Percentiles rank a stretch among this genome's conserved stretches.
These are phyloP conservation scores for Drosophila pandora DNA, from an alignment of 1,140 invertebrate species.

Conservation along the genomic window DNA sequence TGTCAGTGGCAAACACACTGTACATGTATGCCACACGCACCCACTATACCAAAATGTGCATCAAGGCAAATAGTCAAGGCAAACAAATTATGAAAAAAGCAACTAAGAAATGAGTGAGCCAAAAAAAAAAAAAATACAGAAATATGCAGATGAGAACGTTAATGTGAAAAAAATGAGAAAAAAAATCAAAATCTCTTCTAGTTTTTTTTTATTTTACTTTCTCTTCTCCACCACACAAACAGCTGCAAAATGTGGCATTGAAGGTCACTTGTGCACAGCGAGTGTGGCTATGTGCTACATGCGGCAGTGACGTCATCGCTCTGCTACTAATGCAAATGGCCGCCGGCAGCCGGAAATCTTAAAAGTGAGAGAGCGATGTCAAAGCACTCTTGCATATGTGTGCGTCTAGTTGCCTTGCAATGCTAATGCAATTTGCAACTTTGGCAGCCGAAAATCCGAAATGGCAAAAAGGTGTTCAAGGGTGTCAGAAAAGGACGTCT, in stretches of 20 bases:
- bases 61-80: slow-evolving; percentile 66
- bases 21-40: slow-evolving; percentile 26
- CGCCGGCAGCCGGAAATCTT: slow-evolving; percentile 21
- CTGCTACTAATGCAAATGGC: slow-evolving; percentile 56
- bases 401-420: slow-evolving; percentile 12
- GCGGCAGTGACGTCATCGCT: slow-evolving; percentile 49
- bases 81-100: slow-evolving; percentile 62
- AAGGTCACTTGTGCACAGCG: slow-evolving; percentile 31
- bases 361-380: slow-evolving; percentile 21
- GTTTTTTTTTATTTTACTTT: not conserved
- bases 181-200: slow-evolving; percentile 18
- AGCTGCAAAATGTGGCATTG: slow-evolving; percentile 25
- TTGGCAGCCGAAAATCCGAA: slow-evolving; percentile 12
- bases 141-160: slow-evolving; percentile 58
- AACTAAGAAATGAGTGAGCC: slow-evolving; percentile 63
- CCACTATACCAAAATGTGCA: slow-evolving; percentile 57
- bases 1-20: slow-evolving; percentile 52
- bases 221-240: not conserved
- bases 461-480: slow-evolving; percentile 11
- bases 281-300: slow-evolving; percentile 19
- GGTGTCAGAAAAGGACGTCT: slow-evolving; percentile 16
- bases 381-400: slow-evolving; percentile 31
- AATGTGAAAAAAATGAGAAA: slow-evolving; percentile 55
- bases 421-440: slow-evolving; percentile 40
- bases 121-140: slow-evolving; percentile 36